phyloP scores from a whole-genome alignment of 2,797 vertebrate species.

The Brotula barbata region DNA sequence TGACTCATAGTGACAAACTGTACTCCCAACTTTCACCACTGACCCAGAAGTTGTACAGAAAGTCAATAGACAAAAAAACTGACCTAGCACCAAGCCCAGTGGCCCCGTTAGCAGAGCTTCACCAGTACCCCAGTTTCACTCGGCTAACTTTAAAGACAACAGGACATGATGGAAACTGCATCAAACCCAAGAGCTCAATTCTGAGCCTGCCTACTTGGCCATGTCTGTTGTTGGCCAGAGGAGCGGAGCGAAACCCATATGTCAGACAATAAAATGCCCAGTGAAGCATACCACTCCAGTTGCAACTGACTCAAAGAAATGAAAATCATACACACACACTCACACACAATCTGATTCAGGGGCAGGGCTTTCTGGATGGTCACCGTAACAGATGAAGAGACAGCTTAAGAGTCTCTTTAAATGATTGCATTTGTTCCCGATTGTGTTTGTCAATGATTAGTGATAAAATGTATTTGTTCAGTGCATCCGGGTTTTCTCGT shows the following conservation, averaged over 20 bases:
- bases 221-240: constrained; percentile 64
- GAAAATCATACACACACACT: constrained; percentile 16
- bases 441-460: constrained; percentile 14
- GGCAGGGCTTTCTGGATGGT: constrained; percentile 73
- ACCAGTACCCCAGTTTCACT: constrained; percentile 61
- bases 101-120: constrained; percentile 57
- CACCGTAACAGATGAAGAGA: constrained; percentile 74
- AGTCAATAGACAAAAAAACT: constrained; percentile 42
- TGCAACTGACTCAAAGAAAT: constrained; percentile 64
- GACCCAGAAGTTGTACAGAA: constrained; percentile 53
- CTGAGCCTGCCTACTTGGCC: constrained; percentile 62
- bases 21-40: constrained; percentile 28
- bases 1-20: constrained; percentile 14
- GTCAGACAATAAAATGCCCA: constrained; percentile 74
- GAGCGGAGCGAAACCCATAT: constrained; percentile 74
- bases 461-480: background rate
- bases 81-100: constrained; percentile 42
- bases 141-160: constrained; percentile 54
- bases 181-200: constrained; percentile 59
- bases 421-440: constrained; percentile 24
- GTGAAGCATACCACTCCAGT: constrained; percentile 70
- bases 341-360: constrained; percentile 66
- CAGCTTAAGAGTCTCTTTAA: constrained; percentile 56
- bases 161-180: constrained; percentile 57
- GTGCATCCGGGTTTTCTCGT: background rate